Evolutionary conservation across 2,113 vertebrate genomes (phyloP), one percentile per base, ranked within the genome.

Genomic region (Zosterops pallidus): DNA sequence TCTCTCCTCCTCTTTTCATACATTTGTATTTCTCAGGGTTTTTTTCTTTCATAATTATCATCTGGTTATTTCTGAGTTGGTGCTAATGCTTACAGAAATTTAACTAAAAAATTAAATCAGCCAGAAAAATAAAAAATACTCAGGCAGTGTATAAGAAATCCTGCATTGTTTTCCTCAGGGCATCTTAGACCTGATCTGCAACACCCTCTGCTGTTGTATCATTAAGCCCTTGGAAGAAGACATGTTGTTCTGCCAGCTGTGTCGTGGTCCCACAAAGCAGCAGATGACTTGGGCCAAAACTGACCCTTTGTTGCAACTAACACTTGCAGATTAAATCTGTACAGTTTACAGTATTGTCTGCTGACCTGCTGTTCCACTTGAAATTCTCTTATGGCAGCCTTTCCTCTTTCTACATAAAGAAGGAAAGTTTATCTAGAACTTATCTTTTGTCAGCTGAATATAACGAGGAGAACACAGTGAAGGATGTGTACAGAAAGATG

Each of bases 131-230:
- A 11, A 22, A 29, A 35, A n/a, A 24, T 24, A 63, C 6, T 20
- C 3, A 75, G 60, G 13, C 8, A 0, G 6, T 23, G 2, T 50
- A 10, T 53, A 83, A 77, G 59, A 85, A 86, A 35, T 44, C 18
- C 20, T 86, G 9, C 24, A 10, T 16, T 4, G 1, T 87, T 85
- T 31, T 91, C 12, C 25, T 85, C 28, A 23, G 42, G 25, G 16
- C 37, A 69, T 39, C 15, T 59, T 86, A 96, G 59, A 25, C 35
- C 41, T 88, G 87, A 88, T 86, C 92, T 94, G 79, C 93, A 97
- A 92, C 93, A 96, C 94, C 92, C 88, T 96, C 93, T 97, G 85
- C 85, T 95, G 93, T 96, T 93, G 50, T 47, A 59, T 81, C 20
- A 9, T 56, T 33, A 83, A 74, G 29, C 42, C 19, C 47, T 80